Conservation (phyloP, 53 echinoderm and acorn worm genomes). For the Echinarachnius parma region DNA sequence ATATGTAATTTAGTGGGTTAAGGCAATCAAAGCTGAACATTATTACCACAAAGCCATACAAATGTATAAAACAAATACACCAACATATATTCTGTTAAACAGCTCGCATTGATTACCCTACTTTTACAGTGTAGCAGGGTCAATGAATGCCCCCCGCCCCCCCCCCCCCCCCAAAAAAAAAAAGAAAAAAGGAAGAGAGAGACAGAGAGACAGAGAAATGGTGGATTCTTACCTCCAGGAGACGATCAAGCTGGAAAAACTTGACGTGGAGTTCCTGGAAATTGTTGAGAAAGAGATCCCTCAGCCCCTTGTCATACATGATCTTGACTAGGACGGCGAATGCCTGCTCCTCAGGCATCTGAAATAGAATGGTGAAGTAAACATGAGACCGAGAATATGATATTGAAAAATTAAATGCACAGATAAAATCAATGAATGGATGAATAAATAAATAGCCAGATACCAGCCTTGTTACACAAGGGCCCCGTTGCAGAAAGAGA, state of each 20-base stretch:
- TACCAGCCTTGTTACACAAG: neutral
- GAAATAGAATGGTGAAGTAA: neutral
- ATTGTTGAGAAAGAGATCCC: slow-evolving; percentile 84
- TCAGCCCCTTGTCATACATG: slow-evolving; percentile 88
- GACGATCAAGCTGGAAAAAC: slow-evolving; percentile 89
- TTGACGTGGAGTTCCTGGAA: slow-evolving; percentile 83
- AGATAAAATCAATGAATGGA: neutral
- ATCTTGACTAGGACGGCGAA: slow-evolving; percentile 94
- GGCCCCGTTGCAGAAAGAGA: too few species aligned
- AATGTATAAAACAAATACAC: too few species aligned
- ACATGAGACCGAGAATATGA: neutral
- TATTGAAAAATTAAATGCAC: neutral
- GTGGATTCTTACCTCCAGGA: slow-evolving; percentile 70
- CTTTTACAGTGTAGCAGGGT: too few species aligned
- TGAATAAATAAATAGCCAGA: neutral
- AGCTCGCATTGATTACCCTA: too few species aligned
- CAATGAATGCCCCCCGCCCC: too few species aligned
- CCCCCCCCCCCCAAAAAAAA: too few species aligned
- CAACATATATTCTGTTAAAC: too few species aligned
- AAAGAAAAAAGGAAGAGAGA: neutral
- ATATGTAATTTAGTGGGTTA: too few species aligned
- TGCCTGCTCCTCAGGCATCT: slow-evolving; percentile 99
- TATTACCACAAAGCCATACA: too few species aligned
- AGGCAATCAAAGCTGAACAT: too few species aligned
- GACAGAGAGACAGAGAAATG: neutral